phyloP scores from a whole-genome alignment of 2,888 invertebrate genomes.

The Drosophila buzzatii region DNA sequence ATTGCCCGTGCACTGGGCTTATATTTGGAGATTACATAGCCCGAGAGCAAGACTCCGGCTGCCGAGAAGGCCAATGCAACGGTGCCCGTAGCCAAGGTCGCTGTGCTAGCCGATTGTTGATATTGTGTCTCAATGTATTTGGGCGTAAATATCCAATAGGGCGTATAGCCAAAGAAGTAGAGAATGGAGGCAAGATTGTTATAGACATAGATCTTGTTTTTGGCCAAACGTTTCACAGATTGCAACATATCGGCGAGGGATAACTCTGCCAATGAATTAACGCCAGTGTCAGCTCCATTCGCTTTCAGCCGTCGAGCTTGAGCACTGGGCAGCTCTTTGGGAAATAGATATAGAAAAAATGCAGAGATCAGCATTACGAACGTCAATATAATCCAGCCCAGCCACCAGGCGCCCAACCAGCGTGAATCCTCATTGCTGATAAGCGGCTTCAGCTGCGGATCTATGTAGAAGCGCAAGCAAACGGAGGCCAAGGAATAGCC shows the following conservation, averaged over 20 bases:
- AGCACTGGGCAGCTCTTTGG: conserved; percentile 89
- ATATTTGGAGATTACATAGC: conserved; percentile 88
- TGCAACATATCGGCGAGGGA: conserved; percentile 87
- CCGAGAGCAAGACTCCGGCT: conserved; percentile 88
- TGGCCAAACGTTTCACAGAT: conserved; percentile 87
- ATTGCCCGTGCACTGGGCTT: conserved; percentile 88
- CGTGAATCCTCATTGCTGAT: conserved; percentile 89
- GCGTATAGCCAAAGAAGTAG: conserved; percentile 89
- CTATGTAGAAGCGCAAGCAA: conserved; percentile 88
- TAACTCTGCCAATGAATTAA: conserved; percentile 13
- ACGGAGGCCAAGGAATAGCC: conserved; percentile 89
- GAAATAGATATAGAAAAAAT: conserved; percentile 88
- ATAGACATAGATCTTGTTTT: conserved; percentile 89
- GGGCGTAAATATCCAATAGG: conserved; percentile 92
- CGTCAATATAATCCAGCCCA: conserved; percentile 89
- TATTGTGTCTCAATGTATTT: conserved; percentile 94
- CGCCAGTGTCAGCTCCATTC: conserved; percentile 63
- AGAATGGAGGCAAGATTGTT: conserved; percentile 90
- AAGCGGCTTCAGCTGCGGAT: conserved; percentile 87
- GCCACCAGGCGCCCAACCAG: conserved; percentile 93
- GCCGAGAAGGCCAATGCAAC: conserved; percentile 89
- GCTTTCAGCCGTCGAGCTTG: conserved; percentile 86
- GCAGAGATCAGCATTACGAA: conserved; percentile 87
- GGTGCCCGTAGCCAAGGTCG: conserved; percentile 90
- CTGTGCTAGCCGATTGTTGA: conserved; percentile 89